Evolutionary conservation across 2,797 vertebrate genomes (phyloP), one percentile per base, ranked within the genome.

Genomic region (Furcifer pardalis): DNA sequence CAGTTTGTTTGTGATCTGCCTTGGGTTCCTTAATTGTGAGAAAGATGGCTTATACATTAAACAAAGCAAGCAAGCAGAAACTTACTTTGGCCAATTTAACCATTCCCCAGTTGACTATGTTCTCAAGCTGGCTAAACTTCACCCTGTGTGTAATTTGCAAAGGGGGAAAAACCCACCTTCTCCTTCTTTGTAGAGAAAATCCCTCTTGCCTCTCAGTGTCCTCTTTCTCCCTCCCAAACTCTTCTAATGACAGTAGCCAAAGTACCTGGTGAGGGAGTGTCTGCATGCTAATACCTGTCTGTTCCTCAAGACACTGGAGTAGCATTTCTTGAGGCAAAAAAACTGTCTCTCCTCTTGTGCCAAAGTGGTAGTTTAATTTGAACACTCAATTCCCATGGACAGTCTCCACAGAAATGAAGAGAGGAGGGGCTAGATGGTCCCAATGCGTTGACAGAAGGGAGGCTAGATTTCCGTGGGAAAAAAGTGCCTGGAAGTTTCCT

Each of bases 341-440:
- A 92, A 81, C 86, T 17, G 81, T 92, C 90, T 91, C 86, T 91
- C 88, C 84, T 91, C 88, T 85, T 80, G 90, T 91, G 91, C 85
- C 90, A 91, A 91, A 91, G 89, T 88, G 89, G 85, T 87, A 88
- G 85, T 92, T 90, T 92, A 93, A 93, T 89, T 7, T 93, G 92
- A 93, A 90, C 88, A 89, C 86, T 93, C 83, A 93, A 85, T 4
- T 86, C 13, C 27, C 88, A 91, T 81, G 83, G n/a, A 88, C 89
- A 91, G 90, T 88, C 86, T 91, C 87, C 87, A 93, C 88, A 87
- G 88, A 86, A 89, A 83, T 77, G 73, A 52, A 17, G 19, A 79
- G 78, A 86, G 90, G 82, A 86, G 88, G 17, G 52, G 65, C 7
- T 52, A 81, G 80, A 12, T 23, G 52, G 75, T 79, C 75, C 49